Percentiles rank a stretch among this genome's conserved stretches.
phyloP scores from a whole-genome alignment of 1,140 invertebrate species.

The Achatina immaculata region DNA sequence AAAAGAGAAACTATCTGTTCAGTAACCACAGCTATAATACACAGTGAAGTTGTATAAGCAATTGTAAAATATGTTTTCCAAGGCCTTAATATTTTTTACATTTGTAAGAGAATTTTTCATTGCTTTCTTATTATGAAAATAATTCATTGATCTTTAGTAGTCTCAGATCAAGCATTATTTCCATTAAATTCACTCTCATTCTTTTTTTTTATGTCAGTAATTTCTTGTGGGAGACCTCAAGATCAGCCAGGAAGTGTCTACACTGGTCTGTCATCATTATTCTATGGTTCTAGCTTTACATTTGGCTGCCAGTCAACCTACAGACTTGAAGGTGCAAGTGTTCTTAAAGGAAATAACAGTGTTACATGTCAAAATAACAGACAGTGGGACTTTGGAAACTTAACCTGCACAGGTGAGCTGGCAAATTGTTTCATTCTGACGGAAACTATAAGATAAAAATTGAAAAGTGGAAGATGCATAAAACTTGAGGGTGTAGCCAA shows the following conservation, averaged over 20 bases:
- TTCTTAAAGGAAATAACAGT: neutral
- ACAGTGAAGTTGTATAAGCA: too few relatives aligned
- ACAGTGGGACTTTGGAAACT: conserved; percentile 26
- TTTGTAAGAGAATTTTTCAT: neutral
- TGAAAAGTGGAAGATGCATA: too few relatives aligned
- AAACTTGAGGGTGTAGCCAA: too few relatives aligned
- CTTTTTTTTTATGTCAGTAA: conserved; percentile 1
- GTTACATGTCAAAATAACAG: conserved; percentile 1
- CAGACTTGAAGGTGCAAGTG: conserved; percentile 6
- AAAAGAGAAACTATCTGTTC: too few relatives aligned
- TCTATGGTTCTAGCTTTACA: conserved; percentile 3
- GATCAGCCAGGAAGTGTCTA: conserved; percentile 2
- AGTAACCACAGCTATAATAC: too few relatives aligned
- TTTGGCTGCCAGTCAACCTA: conserved; percentile 4
- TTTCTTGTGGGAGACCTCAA: conserved; percentile 9
- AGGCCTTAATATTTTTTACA: neutral
- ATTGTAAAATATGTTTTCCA: too few relatives aligned
- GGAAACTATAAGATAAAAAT: too few relatives aligned
- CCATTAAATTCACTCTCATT: too few relatives aligned
- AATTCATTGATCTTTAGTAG: neutral
- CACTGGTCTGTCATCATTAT: neutral
- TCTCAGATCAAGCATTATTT: too few relatives aligned
- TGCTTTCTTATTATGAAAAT: neutral
- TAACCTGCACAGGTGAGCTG: conserved; percentile 3
- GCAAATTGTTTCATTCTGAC: too few relatives aligned